Evolutionary conservation across 2,888 invertebrate genomes (phyloP), one percentile per base, ranked within the genome.

Genomic region (Oscheius sp.): DNA sequence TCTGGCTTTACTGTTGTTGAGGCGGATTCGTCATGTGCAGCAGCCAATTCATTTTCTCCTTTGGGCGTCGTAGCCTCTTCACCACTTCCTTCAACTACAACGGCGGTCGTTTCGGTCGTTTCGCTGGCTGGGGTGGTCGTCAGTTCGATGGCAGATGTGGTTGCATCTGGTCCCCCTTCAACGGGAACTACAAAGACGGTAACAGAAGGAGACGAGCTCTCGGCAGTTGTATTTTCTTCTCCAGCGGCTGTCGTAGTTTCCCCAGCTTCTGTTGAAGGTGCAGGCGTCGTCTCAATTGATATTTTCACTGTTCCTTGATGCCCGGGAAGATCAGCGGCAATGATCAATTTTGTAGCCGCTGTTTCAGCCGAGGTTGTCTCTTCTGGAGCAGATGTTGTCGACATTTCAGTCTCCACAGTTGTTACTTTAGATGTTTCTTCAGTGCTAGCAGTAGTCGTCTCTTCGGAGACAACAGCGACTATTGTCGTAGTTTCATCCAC

Each of bases 1-100:
- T 70, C 69, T 0, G 78, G 59, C 16, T 58, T 66, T 68, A 72
- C 70, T 27, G 72, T 69, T n/a, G 55, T 61, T 2, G 73, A 64
- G 16, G 69, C 64, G 16, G 59, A 41, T 61, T 43, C 61, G 43
- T 61, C 61, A 13, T 61, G 61, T 18, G 16, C 41, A 23, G 61
- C 61, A 43, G 61, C 61, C 18, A 61, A 9, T 23, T 61, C 61
- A 49, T 53, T 55, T n/a, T 27, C 58, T n/a, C 16, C 29, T n/a
- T 58, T 58, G 0, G 29, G 58, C 16, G 71, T 64, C 9, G 49
- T 49, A 21, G 49, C 13, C 49, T 58, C 29, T 27, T 18, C 23
- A 21, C 61, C 61, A 61, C 43, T 43, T 41, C 61, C 61, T 43
- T 61, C 61, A 23, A 55, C 55, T 3, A 23, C 55, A 55, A 5